These are phyloP conservation scores for Pachycephala philippinensis DNA, from an alignment of 2,113 vertebrate genomes.

Conservation along the genomic window DNA sequence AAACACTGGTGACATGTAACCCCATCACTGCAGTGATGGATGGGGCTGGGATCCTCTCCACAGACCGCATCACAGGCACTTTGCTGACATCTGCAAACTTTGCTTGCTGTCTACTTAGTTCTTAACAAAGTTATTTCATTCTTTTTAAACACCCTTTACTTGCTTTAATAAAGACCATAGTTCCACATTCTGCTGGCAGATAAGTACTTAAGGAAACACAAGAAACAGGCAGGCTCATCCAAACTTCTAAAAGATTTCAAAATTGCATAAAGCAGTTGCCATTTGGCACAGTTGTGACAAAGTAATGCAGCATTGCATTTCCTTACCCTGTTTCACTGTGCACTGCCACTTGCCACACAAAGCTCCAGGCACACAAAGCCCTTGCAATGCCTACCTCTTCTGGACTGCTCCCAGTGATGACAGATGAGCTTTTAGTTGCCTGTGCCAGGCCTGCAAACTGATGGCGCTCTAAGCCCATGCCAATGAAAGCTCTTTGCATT, in stretches of 20 bases:
- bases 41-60: neutral
- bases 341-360: neutral
- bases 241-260: neutral
- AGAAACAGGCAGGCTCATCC: neutral
- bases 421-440: neutral
- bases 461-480: neutral
- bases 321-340: neutral
- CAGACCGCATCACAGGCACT: neutral
- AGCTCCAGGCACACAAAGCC: neutral
- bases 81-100: neutral
- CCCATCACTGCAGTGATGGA: neutral
- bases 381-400: neutral
- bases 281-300: neutral
- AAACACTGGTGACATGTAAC: neutral
- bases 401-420: constrained; percentile 11
- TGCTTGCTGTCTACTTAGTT: neutral
- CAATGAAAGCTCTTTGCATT: neutral
- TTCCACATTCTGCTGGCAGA: neutral
- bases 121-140: neutral
- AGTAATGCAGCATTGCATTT: neutral
- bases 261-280: neutral
- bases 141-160: neutral
- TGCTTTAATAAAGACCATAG: neutral
- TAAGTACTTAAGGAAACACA: neutral
- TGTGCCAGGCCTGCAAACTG: neutral